Percentiles rank a stretch among this genome's conserved stretches.
Evolutionary conservation across 2,888 invertebrate genomes (phyloP).

Genomic region (Drosophila mimica): DNA sequence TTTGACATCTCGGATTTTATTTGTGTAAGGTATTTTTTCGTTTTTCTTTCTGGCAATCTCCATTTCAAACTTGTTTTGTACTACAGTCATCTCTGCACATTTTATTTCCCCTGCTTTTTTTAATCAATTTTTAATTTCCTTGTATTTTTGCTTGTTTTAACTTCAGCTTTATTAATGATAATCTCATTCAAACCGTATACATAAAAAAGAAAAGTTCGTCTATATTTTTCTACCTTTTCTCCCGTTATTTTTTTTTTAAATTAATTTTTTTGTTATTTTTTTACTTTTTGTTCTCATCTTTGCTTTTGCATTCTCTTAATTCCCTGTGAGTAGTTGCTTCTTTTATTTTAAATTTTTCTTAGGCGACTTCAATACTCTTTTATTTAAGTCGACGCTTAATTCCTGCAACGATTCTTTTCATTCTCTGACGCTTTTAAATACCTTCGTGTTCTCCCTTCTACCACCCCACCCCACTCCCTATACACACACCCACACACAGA

Average conservation of each 20-base stretch:
- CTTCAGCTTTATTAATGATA: conserved; percentile 1
- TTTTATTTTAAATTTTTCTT: conserved; percentile 10
- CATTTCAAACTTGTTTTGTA: background rate
- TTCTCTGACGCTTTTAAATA: conserved; percentile 6
- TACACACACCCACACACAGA: background rate
- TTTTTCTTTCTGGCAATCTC: background rate
- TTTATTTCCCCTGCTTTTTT: background rate
- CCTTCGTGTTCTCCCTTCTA: background rate
- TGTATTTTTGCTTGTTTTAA: background rate
- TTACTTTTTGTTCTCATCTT: background rate
- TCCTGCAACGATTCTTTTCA: background rate
- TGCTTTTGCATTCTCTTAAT: background rate
- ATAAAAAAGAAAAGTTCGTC: background rate
- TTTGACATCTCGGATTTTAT: background rate
- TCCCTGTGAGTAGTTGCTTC: background rate
- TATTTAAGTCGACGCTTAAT: conserved; percentile 15
- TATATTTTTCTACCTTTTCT: background rate
- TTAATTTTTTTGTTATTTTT: background rate
- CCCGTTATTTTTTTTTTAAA: background rate
- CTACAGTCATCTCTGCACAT: background rate
- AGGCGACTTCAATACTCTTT: conserved; percentile 12
- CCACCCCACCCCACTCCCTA: background rate
- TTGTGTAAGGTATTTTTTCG: background rate
- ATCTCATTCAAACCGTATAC: background rate
- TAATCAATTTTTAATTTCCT: conserved; percentile 2